Base-by-base conservation (phyloP, 2,888 invertebrate species). In the Linyphia triangularis region DNA sequence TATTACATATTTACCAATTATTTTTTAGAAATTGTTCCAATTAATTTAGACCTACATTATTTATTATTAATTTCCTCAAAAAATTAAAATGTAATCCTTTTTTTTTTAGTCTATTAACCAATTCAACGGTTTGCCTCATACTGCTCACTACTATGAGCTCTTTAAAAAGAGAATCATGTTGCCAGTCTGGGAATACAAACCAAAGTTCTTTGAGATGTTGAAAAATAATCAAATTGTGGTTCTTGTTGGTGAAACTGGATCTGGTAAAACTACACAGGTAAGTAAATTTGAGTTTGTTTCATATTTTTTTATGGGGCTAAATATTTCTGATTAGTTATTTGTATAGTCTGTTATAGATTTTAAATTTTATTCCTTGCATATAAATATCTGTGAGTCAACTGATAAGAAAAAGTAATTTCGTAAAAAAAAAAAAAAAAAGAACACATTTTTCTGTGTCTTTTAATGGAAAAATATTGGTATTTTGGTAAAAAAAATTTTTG, bases 201-300 rank as follows among this genome's bases (percentile, higher is more conserved):
- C 96, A 0, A 98, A 99, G 93, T 99, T 99, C 93, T 97, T 98
- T 96, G 95, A 98, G 91, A 94, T 98, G 57, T 94, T 99, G n/a
- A 95, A 95, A 90, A 96, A 96, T 82, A 96, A 99, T 93, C 99
- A 99, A 92, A 97, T 97, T 90, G 97, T 99, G 30, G 98, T 99
- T 1, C 94, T 99, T 0, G 99, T 99, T 3, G 99, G 99, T 91
- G 99, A 99, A 93, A 99, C 99, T 0, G 99, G 99, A n/a, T 99
- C 98, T 1, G 99, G 99, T 0, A 99, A 99, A 94, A 99, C 99
- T 0, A 99, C 99, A 13, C 99, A 99, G 92, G 93, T 93, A 90
- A 33, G 24, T 33, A 26, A 51, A 51, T 16, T 63, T n/a, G n/a
- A n/a, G n/a, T 59, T 51, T 22, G 16, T 30, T 22, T 37, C 24